Evolutionary conservation across 2,888 invertebrate species (phyloP).

Genomic region (Theretra japonica): DNA sequence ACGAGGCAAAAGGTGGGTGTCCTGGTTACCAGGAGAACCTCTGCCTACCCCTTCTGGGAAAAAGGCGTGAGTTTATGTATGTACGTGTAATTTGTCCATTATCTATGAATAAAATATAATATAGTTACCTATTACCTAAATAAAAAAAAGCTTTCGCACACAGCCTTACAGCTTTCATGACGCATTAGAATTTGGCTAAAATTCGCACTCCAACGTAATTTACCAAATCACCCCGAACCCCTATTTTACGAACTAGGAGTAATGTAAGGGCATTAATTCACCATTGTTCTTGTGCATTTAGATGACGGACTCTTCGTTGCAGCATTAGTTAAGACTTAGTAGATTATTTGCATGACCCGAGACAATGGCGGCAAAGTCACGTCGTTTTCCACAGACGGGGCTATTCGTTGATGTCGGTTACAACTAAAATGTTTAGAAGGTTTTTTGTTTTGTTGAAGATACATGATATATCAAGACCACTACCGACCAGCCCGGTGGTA

Average conservation of each 20-base stretch:
- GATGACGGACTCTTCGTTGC: conserved; percentile 32
- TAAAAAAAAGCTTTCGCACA: too few relatives aligned
- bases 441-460: not conserved
- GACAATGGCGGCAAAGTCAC: not conserved
- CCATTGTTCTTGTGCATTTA: conserved; percentile 37
- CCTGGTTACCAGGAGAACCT: too few relatives aligned
- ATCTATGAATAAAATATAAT: too few relatives aligned
- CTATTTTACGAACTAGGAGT: not conserved
- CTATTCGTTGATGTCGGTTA: not conserved
- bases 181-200: too few relatives aligned
- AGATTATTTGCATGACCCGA: not conserved
- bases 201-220: not conserved
- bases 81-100: too few relatives aligned
- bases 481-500: too few relatives aligned
- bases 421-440: not conserved
- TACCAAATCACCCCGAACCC: not conserved
- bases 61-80: too few relatives aligned
- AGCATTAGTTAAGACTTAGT: not conserved
- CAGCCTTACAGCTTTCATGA: too few relatives aligned
- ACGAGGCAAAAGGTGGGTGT: too few relatives aligned
- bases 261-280: not conserved
- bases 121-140: too few relatives aligned
- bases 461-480: not conserved
- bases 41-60: too few relatives aligned
- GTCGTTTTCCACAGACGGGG: not conserved